Evolutionary conservation across 2,797 vertebrate species (phyloP).

Genomic region (Enteromius fasciolatus): DNA sequence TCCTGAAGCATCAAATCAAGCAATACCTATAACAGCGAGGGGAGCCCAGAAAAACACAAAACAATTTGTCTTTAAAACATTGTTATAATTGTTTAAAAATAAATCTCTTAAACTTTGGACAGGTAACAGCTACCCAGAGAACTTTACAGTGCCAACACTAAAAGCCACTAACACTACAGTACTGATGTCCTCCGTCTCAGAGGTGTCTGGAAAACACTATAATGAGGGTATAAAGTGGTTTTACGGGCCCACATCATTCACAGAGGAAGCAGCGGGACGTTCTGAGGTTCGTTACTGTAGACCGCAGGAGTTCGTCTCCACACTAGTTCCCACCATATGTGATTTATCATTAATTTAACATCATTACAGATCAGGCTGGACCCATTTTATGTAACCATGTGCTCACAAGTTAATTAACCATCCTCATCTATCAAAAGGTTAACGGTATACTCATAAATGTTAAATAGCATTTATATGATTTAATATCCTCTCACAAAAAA

Average conservation of each 20-base stretch:
- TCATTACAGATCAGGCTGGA: slow-evolving; percentile 15
- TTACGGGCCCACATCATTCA: slow-evolving; percentile 34
- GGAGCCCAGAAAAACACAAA: not conserved
- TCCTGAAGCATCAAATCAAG: not conserved
- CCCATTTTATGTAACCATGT: not conserved
- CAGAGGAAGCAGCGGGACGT: slow-evolving; percentile 18
- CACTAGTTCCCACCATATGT: slow-evolving; percentile 31
- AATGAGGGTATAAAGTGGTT: slow-evolving; percentile 40
- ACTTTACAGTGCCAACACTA: slow-evolving; percentile 6
- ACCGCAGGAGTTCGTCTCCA: slow-evolving; percentile 25
- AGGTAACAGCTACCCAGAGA: not conserved
- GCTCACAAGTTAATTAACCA: slow-evolving; percentile 7
- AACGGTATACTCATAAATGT: not conserved
- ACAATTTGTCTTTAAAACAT: not conserved
- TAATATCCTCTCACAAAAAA: not conserved
- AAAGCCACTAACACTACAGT: not conserved
- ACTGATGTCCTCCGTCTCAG: slow-evolving; percentile 17
- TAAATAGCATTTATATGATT: slow-evolving; percentile 4
- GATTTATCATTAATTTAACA: slow-evolving; percentile 32
- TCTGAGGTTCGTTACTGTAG: slow-evolving; percentile 30
- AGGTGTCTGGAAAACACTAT: slow-evolving; percentile 39
- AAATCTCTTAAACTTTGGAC: not conserved
- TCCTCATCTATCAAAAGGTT: slow-evolving; percentile 12
- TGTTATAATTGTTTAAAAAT: not conserved
- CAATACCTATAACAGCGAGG: not conserved